Base-by-base conservation (phyloP, 64 coral and sea anemone genomes). In the Montipora cactus region DNA sequence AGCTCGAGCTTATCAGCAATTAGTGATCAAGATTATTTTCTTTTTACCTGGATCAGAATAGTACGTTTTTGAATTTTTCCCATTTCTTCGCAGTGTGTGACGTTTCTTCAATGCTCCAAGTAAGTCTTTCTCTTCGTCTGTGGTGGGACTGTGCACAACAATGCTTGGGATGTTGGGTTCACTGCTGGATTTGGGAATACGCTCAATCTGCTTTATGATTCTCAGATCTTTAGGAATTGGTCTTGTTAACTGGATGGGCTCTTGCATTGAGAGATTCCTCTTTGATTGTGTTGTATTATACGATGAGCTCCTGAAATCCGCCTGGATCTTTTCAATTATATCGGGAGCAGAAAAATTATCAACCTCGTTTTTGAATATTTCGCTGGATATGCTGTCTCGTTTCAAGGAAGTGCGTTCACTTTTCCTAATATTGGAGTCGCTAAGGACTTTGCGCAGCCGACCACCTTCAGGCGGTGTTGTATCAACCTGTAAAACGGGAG, bases 131-230 rank as follows among this genome's bases (percentile, higher is more conserved):
- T 93, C 84, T 9, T 98, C 96, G 14, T 98, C 96, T 25, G 93
- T 98, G 0, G 96, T 98, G 11, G 96, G 96, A 80, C 96, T 98
- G 22, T 98, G 96, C 5, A 98, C 89, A 45, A 84, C 70, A 83
- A 98, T 92, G 25, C 79, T 73, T 25, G 96, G 96, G 13, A 95
- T 81, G 45, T 85, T 90, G 20, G 89, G 90, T 52, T 84, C 45
- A 53, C 86, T 83, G 67, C 79, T 44, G 12, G 70, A 86, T 47
- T 86, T 86, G 3, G 82, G 82, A 86, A 86, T 71, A 23, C 82
- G 82, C 49, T 86, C 61, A 25, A 71, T 16, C 6, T 67, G 62
- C 49, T 71, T 44, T 21, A 44, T 46, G 44, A 0, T 8, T 51
- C 66, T 47, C 0, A 72, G 66, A 71, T 71, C 82, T 14, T 71